These are phyloP conservation scores for Prionchulus punctatus DNA, from an alignment of 2,888 invertebrate species.

Conservation along the genomic window DNA sequence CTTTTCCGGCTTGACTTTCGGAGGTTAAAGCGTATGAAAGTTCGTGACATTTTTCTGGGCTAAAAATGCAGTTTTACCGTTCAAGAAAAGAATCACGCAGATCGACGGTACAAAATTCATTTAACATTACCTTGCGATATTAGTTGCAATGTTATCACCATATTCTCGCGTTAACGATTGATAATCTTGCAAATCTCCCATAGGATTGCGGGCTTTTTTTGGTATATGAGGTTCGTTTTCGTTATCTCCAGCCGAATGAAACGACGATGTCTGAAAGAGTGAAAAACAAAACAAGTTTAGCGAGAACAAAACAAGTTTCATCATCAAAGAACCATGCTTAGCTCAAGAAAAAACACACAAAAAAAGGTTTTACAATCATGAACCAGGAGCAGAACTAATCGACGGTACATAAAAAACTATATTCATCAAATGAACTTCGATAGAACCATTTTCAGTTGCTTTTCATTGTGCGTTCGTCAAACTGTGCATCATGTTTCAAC, in stretches of 20 bases:
- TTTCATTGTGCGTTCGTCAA: not conserved
- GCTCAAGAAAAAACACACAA: not conserved
- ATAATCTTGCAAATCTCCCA: not conserved
- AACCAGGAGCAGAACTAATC: too few relatives aligned
- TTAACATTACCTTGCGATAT: not conserved
- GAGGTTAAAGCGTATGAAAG: not conserved
- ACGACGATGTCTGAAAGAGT: not conserved
- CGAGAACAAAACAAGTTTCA: not conserved
- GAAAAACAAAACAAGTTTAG: not conserved
- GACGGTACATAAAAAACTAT: too few relatives aligned
- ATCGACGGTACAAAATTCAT: not conserved
- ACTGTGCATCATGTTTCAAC: not conserved
- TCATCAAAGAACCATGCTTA: too few relatives aligned
- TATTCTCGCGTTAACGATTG: not conserved
- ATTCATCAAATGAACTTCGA: not conserved
- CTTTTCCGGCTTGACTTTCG: not conserved
- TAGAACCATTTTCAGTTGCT: not conserved
- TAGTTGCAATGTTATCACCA: not conserved
- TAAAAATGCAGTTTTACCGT: not conserved
- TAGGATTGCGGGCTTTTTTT: not conserved
- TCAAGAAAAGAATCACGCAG: not conserved
- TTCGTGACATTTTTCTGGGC: conserved; percentile 1
- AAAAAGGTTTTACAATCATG: too few relatives aligned
- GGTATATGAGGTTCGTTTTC: not conserved
- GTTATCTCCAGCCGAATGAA: not conserved